Evolutionary conservation across 2,888 invertebrate genomes (phyloP).

Genomic region (Papilio demoleus): DNA sequence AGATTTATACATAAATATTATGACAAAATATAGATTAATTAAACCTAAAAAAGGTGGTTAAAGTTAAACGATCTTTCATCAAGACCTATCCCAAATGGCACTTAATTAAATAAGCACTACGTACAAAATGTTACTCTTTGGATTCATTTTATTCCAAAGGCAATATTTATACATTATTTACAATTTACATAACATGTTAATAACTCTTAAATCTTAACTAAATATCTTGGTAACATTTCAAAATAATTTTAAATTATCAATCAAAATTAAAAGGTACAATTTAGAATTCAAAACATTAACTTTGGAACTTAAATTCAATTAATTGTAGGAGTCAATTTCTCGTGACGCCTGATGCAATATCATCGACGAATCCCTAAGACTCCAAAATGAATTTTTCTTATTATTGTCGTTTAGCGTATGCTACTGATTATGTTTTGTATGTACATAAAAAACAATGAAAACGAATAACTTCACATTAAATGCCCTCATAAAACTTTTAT

Average conservation of each 20-base stretch:
- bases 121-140: constrained; percentile 31
- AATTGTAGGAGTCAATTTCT: too few species aligned
- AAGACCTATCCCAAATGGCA: constrained; percentile 40
- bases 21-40: constrained; percentile 30
- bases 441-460: too few species aligned
- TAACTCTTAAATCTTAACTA: not conserved
- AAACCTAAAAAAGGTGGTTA: constrained; percentile 43
- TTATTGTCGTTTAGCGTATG: too few species aligned
- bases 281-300: too few species aligned
- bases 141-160: constrained; percentile 34
- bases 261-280: not conserved
- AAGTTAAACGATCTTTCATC: constrained; percentile 32
- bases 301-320: too few species aligned
- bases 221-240: constrained; percentile 30
- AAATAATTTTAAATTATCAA: not conserved
- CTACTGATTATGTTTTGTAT: too few species aligned
- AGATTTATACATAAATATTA: constrained; percentile 37
- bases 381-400: too few species aligned
- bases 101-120: constrained; percentile 37
- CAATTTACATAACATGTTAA: constrained; percentile 9
- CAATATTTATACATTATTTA: constrained; percentile 22
- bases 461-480: constrained; percentile 2
- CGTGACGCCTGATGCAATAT: too few species aligned
- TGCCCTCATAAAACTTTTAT: constrained; percentile 1
- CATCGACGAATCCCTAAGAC: too few species aligned